Percentiles rank a stretch among this genome's conserved stretches.
phyloP scores from a whole-genome alignment of 2,113 vertebrate species.

The Procavia capensis region DNA sequence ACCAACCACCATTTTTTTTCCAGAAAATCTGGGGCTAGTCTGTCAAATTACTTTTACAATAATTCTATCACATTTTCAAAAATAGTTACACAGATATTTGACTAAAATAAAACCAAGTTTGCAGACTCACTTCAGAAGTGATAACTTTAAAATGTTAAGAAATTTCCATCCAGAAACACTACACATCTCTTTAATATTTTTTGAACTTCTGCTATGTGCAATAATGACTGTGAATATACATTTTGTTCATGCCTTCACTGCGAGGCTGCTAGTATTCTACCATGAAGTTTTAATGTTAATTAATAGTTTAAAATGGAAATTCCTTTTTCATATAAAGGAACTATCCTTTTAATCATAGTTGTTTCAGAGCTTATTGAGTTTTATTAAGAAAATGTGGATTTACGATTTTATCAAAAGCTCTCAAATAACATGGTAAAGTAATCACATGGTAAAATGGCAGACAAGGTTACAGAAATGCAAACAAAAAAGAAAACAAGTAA shows the following conservation, averaged over 20 bases:
- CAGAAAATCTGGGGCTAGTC: background rate
- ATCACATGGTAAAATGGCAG: background rate
- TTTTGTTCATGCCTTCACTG: background rate
- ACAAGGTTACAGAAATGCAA: constrained; percentile 11
- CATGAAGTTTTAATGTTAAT: constrained; percentile 11
- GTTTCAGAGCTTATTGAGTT: background rate
- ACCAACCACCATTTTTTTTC: background rate
- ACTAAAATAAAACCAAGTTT: constrained; percentile 26
- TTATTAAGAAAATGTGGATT: background rate
- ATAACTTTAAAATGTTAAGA: constrained; percentile 36
- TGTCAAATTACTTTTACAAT: constrained; percentile 36
- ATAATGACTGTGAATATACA: background rate
- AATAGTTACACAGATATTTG: background rate
- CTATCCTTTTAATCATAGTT: background rate
- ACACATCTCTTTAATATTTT: background rate
- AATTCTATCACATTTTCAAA: constrained; percentile 32
- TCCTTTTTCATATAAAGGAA: constrained; percentile 38
- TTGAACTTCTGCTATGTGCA: background rate
- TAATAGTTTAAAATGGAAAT: background rate
- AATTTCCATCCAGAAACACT: constrained; percentile 17
- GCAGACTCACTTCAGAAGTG: constrained; percentile 15
- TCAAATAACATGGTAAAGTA: background rate
- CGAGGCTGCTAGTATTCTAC: background rate
- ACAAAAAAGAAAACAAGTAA: background rate
- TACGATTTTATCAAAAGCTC: background rate